Base-by-base conservation (phyloP, 2,888 invertebrate species). In the Glyphotaelius pellucidus region DNA sequence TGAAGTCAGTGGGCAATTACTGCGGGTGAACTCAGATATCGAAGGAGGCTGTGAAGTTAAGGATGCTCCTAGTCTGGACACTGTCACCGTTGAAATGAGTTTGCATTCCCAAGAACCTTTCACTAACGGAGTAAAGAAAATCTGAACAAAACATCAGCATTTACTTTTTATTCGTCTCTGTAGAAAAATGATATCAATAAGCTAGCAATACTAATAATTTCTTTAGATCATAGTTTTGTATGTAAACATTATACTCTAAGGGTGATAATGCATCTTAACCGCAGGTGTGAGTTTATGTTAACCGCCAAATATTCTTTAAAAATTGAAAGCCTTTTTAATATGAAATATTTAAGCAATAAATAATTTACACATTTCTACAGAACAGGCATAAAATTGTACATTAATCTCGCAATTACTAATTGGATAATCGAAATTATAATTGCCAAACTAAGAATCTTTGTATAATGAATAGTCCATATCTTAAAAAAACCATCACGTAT, bases 11-110 rank as follows among this genome's bases (percentile, higher is more conserved):
- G 97, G 97, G 9, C 95, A 96, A 87, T 95, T 96, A 0, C 95
- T 96, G 0, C 96, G 96, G 19, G 94, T 94, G 2, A 96, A 96
- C 94, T 96, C 96, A 1, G 95, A 95, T 93, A 94, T 95, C 94
- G 95, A 95, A 92, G 95, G 95, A 15, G 94, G 95, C 1, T 95
- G 95, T 0, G 96, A 96, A 92, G 95, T 95, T 93, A 96, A 96
- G 94, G 94, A 94, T 91, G 96, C 96, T 25, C 94, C 96, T 88
- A 94, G 94, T 0, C 96, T 96, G 19, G 96, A 97, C 94, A 96
- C 97, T 91, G 96, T 97, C 91, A 96, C 96, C 92, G 96, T 97
- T 92, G 97, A 97, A 93, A 96, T 97, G 96, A 96, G 95, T 95
- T 95, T 95, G 95, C 94, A 95, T 92, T 95, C 94, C 83, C 67